Conservation (phyloP, 2,113 vertebrate genomes). For the Phalacrocorax pelagicus region DNA sequence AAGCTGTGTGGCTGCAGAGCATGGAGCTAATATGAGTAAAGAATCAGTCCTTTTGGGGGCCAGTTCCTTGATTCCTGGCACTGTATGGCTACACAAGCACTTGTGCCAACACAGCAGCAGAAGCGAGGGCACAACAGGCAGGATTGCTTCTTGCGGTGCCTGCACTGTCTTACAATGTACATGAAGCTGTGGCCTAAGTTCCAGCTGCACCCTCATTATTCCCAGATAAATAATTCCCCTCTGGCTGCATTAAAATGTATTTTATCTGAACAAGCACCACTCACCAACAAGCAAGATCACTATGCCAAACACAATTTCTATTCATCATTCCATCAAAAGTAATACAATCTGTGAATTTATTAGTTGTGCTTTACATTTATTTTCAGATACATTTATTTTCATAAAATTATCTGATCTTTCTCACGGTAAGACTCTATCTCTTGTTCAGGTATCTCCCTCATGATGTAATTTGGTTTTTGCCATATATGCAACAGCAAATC, state of each 20-base stretch:
- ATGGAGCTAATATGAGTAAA: background rate
- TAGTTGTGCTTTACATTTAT: slow-evolving; percentile 10
- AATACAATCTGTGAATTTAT: background rate
- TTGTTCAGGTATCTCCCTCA: background rate
- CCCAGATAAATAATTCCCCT: slow-evolving; percentile 15
- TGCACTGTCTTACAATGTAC: background rate
- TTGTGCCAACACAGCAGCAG: background rate
- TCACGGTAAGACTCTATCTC: background rate
- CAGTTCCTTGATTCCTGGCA: background rate
- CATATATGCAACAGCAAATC: background rate
- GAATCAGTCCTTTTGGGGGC: background rate
- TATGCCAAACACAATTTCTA: background rate
- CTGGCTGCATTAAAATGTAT: background rate
- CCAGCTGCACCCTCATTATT: slow-evolving; percentile 11
- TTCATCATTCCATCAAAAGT: background rate
- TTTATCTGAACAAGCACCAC: slow-evolving; percentile 17
- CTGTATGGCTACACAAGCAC: background rate
- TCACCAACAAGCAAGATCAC: background rate
- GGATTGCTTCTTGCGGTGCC: background rate
- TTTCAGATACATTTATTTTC: background rate
- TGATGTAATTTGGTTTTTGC: background rate
- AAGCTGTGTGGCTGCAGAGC: background rate
- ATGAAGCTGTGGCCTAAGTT: background rate
- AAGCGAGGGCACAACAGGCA: background rate
- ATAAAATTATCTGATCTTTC: slow-evolving; percentile 16